Base-by-base conservation (phyloP, 2,113 vertebrate species). In the Connochaetes taurinus region DNA sequence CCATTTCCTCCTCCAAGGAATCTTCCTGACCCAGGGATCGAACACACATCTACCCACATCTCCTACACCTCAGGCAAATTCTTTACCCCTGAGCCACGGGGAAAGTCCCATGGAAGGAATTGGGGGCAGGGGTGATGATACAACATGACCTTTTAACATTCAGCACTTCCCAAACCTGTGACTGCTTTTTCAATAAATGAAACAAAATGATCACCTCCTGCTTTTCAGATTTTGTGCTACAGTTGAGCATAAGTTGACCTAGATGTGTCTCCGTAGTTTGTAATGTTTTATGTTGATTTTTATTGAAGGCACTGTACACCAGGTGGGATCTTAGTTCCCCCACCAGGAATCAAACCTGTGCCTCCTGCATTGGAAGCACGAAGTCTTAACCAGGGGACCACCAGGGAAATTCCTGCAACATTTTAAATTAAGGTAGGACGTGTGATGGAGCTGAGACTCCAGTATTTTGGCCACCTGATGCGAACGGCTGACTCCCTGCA, bases 401-500 rank as follows among this genome's bases (percentile, higher is more conserved):
- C 36, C 71, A 76, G 71, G 71, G 12, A 76, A 76, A 25, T 43
- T 40, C 23, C 40, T 76, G 40, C 33, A 76, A 2, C 11, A 7
- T 90, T 92, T 92, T 82, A 94, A 91, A 58, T 47, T 23, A 87
- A 84, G 12, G 19, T 17, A 67, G 36, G 62, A 62, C 40, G 4
- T 40, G 43, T 43, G 23, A 52, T 6, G 19, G 21, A 40, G 67
- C n/a, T 12, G n/a, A 40, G 67, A 19, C n/a, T 40, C n/a, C 67
- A 13, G 19, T 40, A 71, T 71, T 71, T 71, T 13, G 19, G n/a
- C n/a, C n/a, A 71, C n/a, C n/a, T 40, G 10, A 71, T 40, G 19
- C 0, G 1, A 71, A 71, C 1, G 5, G 2, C 67, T 0, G 10
- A 71, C n/a, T 40, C 67, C 3, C n/a, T 71, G 19, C n/a, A 23